Evolutionary conservation across 2,113 vertebrate species (phyloP), one percentile per base, ranked within the genome.

Genomic region (Apteryx mantelli): DNA sequence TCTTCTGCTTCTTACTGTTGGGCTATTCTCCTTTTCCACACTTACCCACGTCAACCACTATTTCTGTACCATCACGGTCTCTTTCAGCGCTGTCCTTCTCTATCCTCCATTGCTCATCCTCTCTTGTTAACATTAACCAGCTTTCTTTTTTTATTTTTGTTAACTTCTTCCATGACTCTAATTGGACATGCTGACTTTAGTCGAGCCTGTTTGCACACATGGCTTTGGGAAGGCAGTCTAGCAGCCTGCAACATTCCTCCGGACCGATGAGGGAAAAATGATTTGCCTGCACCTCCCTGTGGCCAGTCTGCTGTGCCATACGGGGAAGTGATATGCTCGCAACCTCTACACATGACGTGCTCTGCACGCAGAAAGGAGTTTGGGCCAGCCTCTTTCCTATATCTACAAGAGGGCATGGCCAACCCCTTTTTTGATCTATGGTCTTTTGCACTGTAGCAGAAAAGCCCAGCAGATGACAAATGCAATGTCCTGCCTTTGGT

Each of bases 11-110:
- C 66, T 84, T 82, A 53, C 3, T 16, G 3, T 52, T 56, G 2
- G 0, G 82, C 8, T 65, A 30, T 48, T 82, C 21, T 13, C 60
- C 19, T 55, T 63, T 82, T 79, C 19, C 38, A 18, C 0, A 0
- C 28, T 52, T 94, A 46, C 17, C 16, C 16, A 48, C 14, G 8
- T 92, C 46, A 75, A 18, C 52, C 42, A 38, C 58, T 56, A 16
- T 34, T 73, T 24, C 21, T 22, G 13, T 68, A 73, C 50, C 74
- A 60, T 65, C 53, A 56, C 14, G 7, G 6, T 77, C 38, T 80
- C 48, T 11, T 70, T 50, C 68, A 17, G 20, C n/a, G 30, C 32
- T 70, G 25, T 42, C 25, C 46, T 48, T n/a, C 68, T 70, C 21
- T 50, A 30, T 48, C 28, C 44, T 46, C 46, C 22, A n/a, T 15